Base-by-base conservation (phyloP, 2,797 vertebrate species). In the Sebastes kiyomatsui region DNA sequence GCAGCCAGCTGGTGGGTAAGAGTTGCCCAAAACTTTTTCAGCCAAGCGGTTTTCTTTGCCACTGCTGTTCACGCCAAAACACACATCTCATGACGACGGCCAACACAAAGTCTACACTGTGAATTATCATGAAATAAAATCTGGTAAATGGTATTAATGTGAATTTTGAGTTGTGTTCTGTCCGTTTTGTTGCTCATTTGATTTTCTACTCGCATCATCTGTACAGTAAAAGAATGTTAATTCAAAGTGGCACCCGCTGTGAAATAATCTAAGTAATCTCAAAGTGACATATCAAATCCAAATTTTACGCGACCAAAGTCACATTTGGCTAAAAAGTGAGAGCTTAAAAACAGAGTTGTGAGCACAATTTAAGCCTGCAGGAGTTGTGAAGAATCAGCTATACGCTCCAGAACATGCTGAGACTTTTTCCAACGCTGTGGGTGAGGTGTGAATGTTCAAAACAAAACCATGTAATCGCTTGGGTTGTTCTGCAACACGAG, bases 1-100 rank as follows among this genome's bases (percentile, higher is more conserved):
- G 85, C 72, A 79, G 84, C 90, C 92, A 94, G 90, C 81, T 86
- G 88, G 89, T 88, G 85, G 72, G 25, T 11, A 18, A 73, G 72
- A 89, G 69, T 81, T 75, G 84, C 74, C 88, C 87, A 76, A 83
- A 90, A 85, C 73, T 73, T 84, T 35, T 73, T 30, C 70, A 49
- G 90, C 88, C 91, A 89, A 87, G 58, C 42, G 18, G 33, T 42
- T 80, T 74, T 73, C 78, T 71, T 85, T 80, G 75, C 75, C 79
- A 75, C 68, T 46, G 66, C 67, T 14, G 12, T 66, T 16, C 35
- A 49, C 74, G 84, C 88, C 90, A 91, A 90, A 84, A 81, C 85
- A 84, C 83, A 88, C 79, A 84, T 90, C 75, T 75, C 77, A 90
- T 23, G 67, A 56, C 67, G 20, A 2, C 35, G 11, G 80, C 82